Percentiles rank a stretch among this genome's conserved stretches.
phyloP scores from a whole-genome alignment of 2,888 invertebrate species.

The Metalampra italica region DNA sequence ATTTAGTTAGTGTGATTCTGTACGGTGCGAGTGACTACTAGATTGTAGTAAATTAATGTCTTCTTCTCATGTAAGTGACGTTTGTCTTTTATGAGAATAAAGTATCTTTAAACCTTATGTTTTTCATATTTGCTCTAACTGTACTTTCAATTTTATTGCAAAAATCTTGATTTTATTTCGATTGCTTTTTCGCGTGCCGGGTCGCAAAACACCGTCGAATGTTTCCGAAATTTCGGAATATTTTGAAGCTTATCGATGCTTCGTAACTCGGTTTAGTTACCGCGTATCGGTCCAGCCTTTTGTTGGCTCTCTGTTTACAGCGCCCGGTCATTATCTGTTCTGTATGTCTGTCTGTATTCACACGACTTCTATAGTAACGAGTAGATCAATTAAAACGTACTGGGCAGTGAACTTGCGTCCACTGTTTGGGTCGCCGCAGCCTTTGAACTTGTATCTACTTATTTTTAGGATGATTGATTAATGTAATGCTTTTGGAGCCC shows the following conservation, averaged over 20 bases:
- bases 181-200: not conserved
- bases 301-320: not conserved
- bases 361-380: not conserved
- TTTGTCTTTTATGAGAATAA: too few relatives aligned
- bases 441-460: not conserved
- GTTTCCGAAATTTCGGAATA: not conserved
- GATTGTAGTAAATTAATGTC: too few relatives aligned
- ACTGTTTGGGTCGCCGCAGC: not conserved
- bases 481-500: too few relatives aligned
- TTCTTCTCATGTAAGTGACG: too few relatives aligned
- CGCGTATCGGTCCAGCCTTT: not conserved
- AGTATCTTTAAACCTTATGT: too few relatives aligned
- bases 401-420: not conserved
- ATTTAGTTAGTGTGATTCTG: too few relatives aligned
- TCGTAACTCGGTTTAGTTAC: slow-evolving; percentile 3
- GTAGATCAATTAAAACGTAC: not conserved
- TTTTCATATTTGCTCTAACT: too few relatives aligned
- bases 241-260: slow-evolving; percentile 16
- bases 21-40: too few relatives aligned
- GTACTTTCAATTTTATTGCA: too few relatives aligned
- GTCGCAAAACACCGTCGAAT: not conserved
- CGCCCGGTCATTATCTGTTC: not conserved
- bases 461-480: not conserved
- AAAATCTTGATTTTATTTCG: too few relatives aligned
- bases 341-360: not conserved